Evolutionary conservation across 2,113 vertebrate species (phyloP), one percentile per base, ranked within the genome.

Genomic region (Onychostruthus taczanowskii): DNA sequence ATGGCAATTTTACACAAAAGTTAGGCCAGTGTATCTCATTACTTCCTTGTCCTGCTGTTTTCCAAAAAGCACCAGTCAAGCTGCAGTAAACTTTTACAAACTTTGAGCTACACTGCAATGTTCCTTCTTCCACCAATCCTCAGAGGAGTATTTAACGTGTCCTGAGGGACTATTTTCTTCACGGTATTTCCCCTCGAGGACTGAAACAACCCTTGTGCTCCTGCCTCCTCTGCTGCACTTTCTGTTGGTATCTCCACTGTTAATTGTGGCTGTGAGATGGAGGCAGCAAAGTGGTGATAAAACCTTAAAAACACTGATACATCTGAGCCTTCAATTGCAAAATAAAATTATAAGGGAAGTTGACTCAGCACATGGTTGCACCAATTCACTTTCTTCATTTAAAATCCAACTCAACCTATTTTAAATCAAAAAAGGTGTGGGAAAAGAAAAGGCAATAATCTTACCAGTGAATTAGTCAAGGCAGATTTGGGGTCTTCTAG

Each of bases 401-500:
- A 63, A 46, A 63, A 84, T 62, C 6, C 35, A 84, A 63, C 18
- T 58, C 53, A 80, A 47, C 11, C 19, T 87, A 49, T 73, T 89
- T 39, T 24, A 4, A 41, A 85, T 83, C 16, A 70, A 50, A 56
- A n/a, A 17, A 20, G 0, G 1, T 3, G 10, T 9, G 1, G 27
- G 18, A 6, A 27, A 33, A 84, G 58, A 94, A 93, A 90, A 52
- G 47, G 49, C 59, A 80, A 35, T 87, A 93, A 37, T 62, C 55
- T 88, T 90, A 75, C 67, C 72, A 84, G 85, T 62, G 81, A 84
- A 62, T 94, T 80, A 87, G 91, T 95, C 75, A 86, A 23, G 24
- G 43, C 27, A 94, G 67, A 88, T 85, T 84, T 95, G 86, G 63
- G 63, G 52, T 78, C 73, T 69, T 77, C 47, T 80, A 67, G 55